Evolutionary conservation across 2,113 vertebrate species (phyloP).

Genomic region (Argyrosomus japonicus): DNA sequence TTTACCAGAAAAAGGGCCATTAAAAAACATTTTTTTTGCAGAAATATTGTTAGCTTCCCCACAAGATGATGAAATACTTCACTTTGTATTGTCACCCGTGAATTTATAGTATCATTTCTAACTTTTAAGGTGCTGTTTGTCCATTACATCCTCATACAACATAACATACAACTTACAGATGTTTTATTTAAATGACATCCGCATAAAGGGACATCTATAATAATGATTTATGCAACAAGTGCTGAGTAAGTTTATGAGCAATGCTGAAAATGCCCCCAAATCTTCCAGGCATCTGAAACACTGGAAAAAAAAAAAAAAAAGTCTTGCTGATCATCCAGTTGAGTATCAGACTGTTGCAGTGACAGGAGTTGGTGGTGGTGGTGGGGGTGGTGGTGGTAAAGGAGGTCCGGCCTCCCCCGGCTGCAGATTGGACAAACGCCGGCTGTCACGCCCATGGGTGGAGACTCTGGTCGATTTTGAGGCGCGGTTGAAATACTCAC

Average conservation of each 20-base stretch:
- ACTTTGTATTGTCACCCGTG: background rate
- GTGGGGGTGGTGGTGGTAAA: background rate
- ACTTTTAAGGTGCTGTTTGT: background rate
- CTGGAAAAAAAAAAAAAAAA: background rate
- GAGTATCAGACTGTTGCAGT: conserved; percentile 45
- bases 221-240: conserved; percentile 14
- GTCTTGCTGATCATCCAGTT: conserved; percentile 19
- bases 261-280: background rate
- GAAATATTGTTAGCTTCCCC: background rate
- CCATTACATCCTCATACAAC: background rate
- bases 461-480: conserved; percentile 76
- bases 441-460: conserved; percentile 78
- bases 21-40: background rate
- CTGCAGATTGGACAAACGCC: conserved; percentile 65
- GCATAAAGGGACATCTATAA: background rate
- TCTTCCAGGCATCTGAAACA: conserved; percentile 7
- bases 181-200: background rate
- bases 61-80: background rate
- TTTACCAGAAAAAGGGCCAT: background rate
- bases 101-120: background rate
- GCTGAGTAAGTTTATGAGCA: background rate
- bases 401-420: conserved; percentile 46
- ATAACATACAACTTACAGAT: background rate
- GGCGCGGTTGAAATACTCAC: conserved; percentile 82
- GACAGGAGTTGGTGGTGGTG: background rate